Conservation (phyloP, 1,140 invertebrate species). For the Conus betulinus region DNA sequence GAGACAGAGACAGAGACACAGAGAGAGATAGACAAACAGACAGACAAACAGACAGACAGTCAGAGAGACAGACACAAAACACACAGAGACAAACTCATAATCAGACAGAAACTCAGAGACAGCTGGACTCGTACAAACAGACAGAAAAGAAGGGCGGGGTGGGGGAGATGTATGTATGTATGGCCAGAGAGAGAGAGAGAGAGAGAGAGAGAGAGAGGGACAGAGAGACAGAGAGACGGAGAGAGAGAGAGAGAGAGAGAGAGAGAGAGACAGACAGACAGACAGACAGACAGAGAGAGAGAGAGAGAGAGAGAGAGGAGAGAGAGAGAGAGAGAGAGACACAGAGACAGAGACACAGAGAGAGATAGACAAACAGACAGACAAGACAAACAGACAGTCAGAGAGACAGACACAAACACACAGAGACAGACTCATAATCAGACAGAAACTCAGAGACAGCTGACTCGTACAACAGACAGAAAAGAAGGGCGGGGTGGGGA, state of each 20-base stretch:
- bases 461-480: background rate
- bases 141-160: background rate
- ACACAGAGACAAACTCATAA: background rate
- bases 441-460: background rate
- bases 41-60: background rate
- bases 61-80: background rate
- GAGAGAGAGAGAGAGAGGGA: background rate
- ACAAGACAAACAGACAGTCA: background rate
- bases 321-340: background rate
- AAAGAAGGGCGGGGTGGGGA: background rate
- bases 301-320: background rate
- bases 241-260: too few species aligned
- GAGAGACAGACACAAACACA: background rate
- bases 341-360: background rate
- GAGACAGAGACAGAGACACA: too few species aligned
- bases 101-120: background rate
- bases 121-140: background rate
- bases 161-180: background rate
- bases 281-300: background rate
- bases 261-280: background rate
- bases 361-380: background rate
- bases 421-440: background rate
- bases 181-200: background rate
- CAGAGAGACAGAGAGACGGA: background rate
- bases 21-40: too few species aligned